Evolutionary conservation across 2,888 invertebrate species (phyloP).

Genomic region (Amphipyra berbera): DNA sequence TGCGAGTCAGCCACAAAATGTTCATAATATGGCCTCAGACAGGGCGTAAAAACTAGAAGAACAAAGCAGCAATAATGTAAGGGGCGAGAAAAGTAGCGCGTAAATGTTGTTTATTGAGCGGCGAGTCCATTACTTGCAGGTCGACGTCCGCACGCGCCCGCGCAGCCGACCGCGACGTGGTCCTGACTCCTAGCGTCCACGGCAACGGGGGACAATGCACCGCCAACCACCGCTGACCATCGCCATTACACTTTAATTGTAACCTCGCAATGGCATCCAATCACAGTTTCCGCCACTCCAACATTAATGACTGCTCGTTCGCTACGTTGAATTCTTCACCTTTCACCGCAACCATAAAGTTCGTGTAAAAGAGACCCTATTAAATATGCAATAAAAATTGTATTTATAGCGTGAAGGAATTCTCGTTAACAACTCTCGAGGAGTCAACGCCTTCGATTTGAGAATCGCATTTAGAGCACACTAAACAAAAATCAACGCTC

Average conservation of each 20-base stretch:
- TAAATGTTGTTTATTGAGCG: constrained; percentile 61
- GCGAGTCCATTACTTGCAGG: constrained; percentile 65
- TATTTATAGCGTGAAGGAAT: constrained; percentile 41
- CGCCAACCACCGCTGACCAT: constrained; percentile 58
- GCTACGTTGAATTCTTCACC: constrained; percentile 24
- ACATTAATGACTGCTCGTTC: constrained; percentile 34
- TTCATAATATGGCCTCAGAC: constrained; percentile 36
- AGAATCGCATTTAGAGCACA: constrained; percentile 40
- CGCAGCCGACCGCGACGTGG: constrained; percentile 76
- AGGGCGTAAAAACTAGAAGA: constrained; percentile 51
- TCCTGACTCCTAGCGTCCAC: constrained; percentile 72
- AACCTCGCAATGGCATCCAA: constrained; percentile 45
- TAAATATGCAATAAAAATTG: constrained; percentile 34
- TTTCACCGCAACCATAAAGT: constrained; percentile 35
- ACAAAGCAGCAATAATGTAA: constrained; percentile 53
- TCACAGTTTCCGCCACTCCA: constrained; percentile 36
- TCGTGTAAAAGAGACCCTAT: constrained; percentile 32
- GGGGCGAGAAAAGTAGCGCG: constrained; percentile 59
- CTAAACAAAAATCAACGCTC: constrained; percentile 33
- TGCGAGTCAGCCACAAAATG: constrained; percentile 29
- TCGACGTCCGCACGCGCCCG: constrained; percentile 76
- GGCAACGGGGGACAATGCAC: constrained; percentile 75
- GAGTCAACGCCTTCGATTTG: constrained; percentile 40
- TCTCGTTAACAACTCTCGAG: constrained; percentile 23
- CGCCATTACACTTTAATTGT: constrained; percentile 54